Evolutionary conservation across 2,113 vertebrate species (phyloP).

Genomic region (Galbula dea): DNA sequence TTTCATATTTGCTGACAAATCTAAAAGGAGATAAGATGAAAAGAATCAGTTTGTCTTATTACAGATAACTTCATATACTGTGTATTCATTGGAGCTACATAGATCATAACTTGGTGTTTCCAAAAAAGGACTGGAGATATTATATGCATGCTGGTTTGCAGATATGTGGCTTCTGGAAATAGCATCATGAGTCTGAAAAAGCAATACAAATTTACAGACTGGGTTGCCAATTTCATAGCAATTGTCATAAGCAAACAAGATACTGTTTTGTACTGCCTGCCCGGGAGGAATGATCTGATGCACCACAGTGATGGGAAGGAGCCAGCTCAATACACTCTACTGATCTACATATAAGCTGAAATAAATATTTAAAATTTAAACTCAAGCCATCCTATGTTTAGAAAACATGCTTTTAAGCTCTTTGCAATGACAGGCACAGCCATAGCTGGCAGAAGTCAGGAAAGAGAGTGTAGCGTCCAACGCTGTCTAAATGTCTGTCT

Average conservation of each 20-base stretch:
- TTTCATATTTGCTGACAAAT: neutral
- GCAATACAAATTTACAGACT: neutral
- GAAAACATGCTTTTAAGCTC: neutral
- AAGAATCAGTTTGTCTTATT: neutral
- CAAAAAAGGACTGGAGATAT: neutral
- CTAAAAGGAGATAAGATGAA: neutral
- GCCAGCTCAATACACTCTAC: neutral
- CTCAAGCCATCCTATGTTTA: neutral
- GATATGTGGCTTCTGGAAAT: neutral
- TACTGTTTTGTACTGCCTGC: accelerated
- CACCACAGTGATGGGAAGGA: neutral
- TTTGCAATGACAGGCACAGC: neutral
- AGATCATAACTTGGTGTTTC: neutral
- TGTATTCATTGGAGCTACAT: neutral
- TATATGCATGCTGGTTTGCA: neutral
- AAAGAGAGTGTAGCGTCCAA: neutral
- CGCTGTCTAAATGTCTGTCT: neutral
- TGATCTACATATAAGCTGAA: neutral
- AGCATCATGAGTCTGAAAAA: neutral
- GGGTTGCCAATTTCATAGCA: neutral
- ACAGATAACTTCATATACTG: neutral
- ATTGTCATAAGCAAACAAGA: neutral
- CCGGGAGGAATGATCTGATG: neutral
- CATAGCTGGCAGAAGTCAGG: neutral
- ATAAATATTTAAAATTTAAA: neutral